These are phyloP conservation scores for Palythoa grandis DNA, from an alignment of 92 coral and sea anemone genomes.

Conservation along the genomic window DNA sequence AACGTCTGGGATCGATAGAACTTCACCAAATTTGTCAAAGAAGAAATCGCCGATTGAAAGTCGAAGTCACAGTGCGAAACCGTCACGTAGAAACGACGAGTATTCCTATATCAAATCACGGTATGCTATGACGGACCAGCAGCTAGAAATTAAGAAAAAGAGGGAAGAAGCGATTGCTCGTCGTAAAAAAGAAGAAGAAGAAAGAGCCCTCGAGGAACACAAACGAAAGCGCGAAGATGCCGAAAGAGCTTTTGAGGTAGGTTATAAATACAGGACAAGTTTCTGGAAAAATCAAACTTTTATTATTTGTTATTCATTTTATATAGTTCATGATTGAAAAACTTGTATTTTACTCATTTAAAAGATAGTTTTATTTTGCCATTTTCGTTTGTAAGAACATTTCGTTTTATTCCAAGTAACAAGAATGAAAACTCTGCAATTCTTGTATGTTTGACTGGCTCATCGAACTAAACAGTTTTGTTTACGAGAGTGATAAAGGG, in stretches of 20 bases:
- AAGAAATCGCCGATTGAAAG: constrained; percentile 26
- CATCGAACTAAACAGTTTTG: background rate
- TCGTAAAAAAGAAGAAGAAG: constrained; percentile 89
- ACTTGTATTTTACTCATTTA: no score
- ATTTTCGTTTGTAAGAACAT: no score
- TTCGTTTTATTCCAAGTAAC: no score
- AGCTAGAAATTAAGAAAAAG: constrained; percentile 83
- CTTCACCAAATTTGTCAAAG: constrained; percentile 20
- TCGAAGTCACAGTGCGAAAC: constrained; percentile 87
- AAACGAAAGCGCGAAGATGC: constrained; percentile 91
- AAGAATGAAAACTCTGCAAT: background rate
- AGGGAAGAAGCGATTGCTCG: constrained; percentile 90
- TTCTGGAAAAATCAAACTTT: background rate
- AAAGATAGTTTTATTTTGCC: no score
- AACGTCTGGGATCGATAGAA: constrained; percentile 70
- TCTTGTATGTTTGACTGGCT: background rate
- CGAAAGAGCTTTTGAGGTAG: constrained; percentile 92
- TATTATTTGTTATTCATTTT: background rate
- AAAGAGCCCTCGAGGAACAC: constrained; percentile 83
- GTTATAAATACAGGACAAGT: background rate
- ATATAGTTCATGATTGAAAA: background rate
- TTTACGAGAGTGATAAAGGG: background rate
- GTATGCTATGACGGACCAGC: constrained; percentile 92
- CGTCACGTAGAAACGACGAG: constrained; percentile 68
- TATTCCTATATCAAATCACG: constrained; percentile 81